Percentiles rank a stretch among this genome's conserved stretches.
These are phyloP conservation scores for Cyanoderma ruficeps DNA, from an alignment of 2,113 vertebrate genomes.

Conservation along the genomic window DNA sequence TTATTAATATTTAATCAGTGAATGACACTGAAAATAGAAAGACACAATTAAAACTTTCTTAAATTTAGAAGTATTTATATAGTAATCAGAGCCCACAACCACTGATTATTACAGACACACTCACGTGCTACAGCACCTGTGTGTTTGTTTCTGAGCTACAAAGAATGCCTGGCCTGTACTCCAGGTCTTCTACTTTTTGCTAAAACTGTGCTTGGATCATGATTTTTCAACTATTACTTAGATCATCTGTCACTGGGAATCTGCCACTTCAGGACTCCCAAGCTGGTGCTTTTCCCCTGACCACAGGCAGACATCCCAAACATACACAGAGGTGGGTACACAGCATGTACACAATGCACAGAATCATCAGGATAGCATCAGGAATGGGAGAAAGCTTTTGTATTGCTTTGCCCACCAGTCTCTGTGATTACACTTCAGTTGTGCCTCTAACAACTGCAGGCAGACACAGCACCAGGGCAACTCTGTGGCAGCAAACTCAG, in stretches of 20 bases:
- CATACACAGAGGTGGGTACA: not conserved
- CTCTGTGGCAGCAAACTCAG: not conserved
- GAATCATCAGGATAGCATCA: not conserved
- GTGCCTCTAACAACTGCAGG: not conserved
- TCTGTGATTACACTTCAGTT: not conserved
- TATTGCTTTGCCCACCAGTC: not conserved
- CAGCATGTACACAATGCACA: no score
- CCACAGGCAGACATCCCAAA: not conserved
- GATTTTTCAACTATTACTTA: not conserved
- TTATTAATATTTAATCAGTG: not conserved
- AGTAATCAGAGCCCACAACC: not conserved
- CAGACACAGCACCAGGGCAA: not conserved
- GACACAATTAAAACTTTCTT: not conserved
- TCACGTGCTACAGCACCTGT: not conserved
- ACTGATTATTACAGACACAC: no score
- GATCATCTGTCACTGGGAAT: not conserved
- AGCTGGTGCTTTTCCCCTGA: not conserved
- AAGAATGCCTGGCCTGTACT: not conserved
- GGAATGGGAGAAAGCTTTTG: not conserved
- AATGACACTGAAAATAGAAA: not conserved
- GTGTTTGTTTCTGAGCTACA: not conserved
- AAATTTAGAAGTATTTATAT: not conserved
- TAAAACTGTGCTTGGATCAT: not conserved
- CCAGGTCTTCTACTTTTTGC: not conserved
- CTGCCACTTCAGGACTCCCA: not conserved